A percentile compares a stretch with the other conserved stretches of the same genome.
phyloP scores from a whole-genome alignment of 2,113 vertebrate species.

The Scophthalmus maximus region DNA sequence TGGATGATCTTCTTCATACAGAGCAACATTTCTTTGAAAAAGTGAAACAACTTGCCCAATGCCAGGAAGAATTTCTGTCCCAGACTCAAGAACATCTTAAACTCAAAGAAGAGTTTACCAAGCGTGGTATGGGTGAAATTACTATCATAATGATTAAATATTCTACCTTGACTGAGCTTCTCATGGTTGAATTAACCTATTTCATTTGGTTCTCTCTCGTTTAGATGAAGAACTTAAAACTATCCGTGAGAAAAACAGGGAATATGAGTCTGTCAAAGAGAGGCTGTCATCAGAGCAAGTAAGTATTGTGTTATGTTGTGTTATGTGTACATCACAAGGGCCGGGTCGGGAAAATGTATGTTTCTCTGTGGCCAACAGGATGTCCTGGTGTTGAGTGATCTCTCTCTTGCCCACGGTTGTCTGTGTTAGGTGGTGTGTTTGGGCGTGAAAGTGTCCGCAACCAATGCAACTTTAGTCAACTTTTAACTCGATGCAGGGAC shows the following conservation, averaged over 20 bases:
- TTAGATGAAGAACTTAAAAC: conserved; percentile 87
- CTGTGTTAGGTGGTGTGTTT: too few species aligned
- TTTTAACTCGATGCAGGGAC: too few species aligned
- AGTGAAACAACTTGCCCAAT: conserved; percentile 90
- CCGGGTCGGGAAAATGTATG: too few species aligned
- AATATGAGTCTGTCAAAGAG: conserved; percentile 85
- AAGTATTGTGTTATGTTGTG: too few species aligned
- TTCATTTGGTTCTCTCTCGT: not conserved
- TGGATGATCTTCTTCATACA: conserved; percentile 59
- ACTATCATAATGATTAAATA: too few species aligned
- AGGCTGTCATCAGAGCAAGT: conserved; percentile 84
- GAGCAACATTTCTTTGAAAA: conserved; percentile 97
- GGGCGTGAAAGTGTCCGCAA: too few species aligned
- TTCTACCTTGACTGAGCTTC: not conserved
- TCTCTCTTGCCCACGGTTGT: too few species aligned
- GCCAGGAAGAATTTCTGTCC: conserved; percentile 89
- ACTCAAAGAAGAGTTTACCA: conserved; percentile 86
- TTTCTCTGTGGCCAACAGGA: too few species aligned
- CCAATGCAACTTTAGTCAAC: too few species aligned
- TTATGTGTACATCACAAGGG: too few species aligned
- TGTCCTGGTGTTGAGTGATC: too few species aligned
- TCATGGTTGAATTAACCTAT: not conserved
- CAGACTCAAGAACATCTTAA: conserved; percentile 89
- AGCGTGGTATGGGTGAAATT: conserved; percentile 85
- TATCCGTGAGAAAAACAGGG: conserved; percentile 86